These are phyloP conservation scores for Amphipyra tragopoginis DNA, from an alignment of 2,888 invertebrate species.

Conservation along the genomic window DNA sequence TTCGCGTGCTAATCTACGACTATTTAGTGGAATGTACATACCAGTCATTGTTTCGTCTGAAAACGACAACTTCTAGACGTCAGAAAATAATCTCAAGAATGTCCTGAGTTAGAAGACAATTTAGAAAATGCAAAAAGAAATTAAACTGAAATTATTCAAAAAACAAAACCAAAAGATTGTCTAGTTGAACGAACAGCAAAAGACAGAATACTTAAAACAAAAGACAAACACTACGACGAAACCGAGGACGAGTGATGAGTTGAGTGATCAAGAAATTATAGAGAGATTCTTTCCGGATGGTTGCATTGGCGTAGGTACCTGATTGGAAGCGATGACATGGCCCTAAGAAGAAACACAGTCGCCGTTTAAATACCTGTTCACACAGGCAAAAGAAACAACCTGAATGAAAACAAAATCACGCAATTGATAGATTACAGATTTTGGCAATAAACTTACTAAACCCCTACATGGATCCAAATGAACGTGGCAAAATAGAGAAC, in stretches of 20 bases:
- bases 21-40: background rate
- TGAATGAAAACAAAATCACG: no score
- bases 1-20: background rate
- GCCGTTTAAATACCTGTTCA: background rate
- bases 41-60: constrained; percentile 22
- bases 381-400: constrained; percentile 7
- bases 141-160: no score
- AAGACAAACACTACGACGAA: background rate
- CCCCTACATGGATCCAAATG: no score
- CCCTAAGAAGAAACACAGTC: background rate
- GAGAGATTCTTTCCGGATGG: background rate
- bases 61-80: constrained; percentile 13
- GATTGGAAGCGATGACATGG: constrained; percentile 20
- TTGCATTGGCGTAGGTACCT: background rate
- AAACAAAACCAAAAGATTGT: no score
- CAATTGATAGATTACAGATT: background rate
- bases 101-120: background rate
- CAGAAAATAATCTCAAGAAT: constrained; percentile 6
- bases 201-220: background rate
- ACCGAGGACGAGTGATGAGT: background rate
- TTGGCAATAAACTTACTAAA: constrained; percentile 28
- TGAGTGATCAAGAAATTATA: background rate
- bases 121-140: no score
- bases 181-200: no score
- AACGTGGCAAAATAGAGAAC: no score